A percentile compares a stretch with the other conserved stretches of the same genome.
Evolutionary conservation across 64 coral and sea anemone genomes (phyloP).

Genomic region (Pachyseris speciosa): DNA sequence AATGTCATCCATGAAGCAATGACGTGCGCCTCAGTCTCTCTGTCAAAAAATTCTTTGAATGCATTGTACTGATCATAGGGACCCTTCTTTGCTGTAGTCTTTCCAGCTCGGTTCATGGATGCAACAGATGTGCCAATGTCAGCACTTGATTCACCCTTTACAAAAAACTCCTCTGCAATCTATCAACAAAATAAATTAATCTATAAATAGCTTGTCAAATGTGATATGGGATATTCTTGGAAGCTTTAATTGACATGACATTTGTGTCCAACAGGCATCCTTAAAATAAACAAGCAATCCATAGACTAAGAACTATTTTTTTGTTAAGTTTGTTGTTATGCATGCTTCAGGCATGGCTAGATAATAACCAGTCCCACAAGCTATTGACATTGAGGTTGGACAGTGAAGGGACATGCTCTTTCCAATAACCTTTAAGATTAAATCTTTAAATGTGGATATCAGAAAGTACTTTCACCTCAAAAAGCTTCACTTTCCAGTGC

Average conservation of each 20-base stretch:
- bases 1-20: slow-evolving; percentile 45
- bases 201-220: not conserved
- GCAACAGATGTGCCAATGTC: slow-evolving; percentile 46
- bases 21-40: slow-evolving; percentile 57
- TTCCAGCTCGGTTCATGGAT: slow-evolving; percentile 52
- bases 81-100: slow-evolving; percentile 44
- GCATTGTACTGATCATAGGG: slow-evolving; percentile 62
- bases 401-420: not conserved
- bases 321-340: no score
- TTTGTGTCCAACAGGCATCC: not conserved
- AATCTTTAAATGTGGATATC: no score
- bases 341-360: no score
- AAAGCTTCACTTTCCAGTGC: slow-evolving; percentile 38
- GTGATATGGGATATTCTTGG: no score
- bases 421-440: no score
- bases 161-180: slow-evolving; percentile 42
- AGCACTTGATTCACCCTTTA: slow-evolving; percentile 35
- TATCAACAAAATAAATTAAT: not conserved
- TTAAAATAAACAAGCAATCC: no score
- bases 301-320: no score
- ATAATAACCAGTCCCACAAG: no score
- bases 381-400: not conserved
- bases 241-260: not conserved
- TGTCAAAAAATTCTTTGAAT: slow-evolving; percentile 45
- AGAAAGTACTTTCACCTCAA: not conserved